phyloP scores from a whole-genome alignment of 2,797 vertebrate genomes.

The Diceros bicornis region DNA sequence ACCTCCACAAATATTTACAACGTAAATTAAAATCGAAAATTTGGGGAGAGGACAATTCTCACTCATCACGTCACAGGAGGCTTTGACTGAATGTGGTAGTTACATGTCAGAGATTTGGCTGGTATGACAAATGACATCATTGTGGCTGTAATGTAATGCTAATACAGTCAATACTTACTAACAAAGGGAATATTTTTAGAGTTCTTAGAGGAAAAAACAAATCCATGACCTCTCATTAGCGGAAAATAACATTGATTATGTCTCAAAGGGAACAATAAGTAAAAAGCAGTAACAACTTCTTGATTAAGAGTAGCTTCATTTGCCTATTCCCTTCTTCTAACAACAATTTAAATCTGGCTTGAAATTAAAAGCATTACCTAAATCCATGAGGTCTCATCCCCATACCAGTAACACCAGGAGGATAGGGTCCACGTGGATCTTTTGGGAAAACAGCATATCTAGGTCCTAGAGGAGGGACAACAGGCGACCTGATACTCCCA shows the following conservation, averaged over 20 bases:
- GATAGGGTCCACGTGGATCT: slow-evolving; percentile 93
- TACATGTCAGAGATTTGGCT: neutral
- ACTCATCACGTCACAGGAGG: neutral
- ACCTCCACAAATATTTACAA: neutral
- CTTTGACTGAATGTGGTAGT: neutral
- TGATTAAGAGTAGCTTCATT: neutral
- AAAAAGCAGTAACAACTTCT: neutral
- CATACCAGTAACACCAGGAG: slow-evolving; percentile 92
- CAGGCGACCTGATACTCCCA: slow-evolving; percentile 92
- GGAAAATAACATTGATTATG: neutral
- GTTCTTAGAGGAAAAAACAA: neutral
- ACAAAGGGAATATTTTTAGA: neutral
- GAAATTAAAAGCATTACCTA: slow-evolving; percentile 90
- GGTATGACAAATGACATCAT: neutral
- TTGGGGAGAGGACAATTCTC: neutral
- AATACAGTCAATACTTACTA: neutral
- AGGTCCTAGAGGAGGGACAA: slow-evolving; percentile 87
- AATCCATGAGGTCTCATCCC: slow-evolving; percentile 94
- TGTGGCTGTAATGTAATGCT: neutral
- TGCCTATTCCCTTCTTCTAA: neutral
- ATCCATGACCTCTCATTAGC: neutral
- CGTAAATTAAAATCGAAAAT: neutral
- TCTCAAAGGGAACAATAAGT: neutral
- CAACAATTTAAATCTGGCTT: neutral
- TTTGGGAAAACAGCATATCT: slow-evolving; percentile 94